Evolutionary conservation across 2,113 vertebrate species (phyloP).

Genomic region (Hyla sarda): DNA sequence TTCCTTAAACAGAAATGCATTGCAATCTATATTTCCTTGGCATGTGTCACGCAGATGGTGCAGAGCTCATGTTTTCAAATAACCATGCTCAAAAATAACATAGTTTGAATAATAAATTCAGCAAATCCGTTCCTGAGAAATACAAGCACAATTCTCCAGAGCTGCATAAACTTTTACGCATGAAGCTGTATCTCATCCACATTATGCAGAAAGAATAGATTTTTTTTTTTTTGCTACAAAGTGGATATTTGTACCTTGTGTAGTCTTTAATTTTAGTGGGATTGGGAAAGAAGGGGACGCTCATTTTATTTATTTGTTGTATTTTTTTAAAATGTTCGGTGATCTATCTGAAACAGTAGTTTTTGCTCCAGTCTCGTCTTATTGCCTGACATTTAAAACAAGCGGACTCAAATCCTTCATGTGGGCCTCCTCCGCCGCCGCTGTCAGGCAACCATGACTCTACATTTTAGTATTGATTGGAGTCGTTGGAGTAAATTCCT

Average conservation of each 20-base stretch:
- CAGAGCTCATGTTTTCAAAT: conserved; percentile 84
- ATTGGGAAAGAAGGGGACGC: conserved; percentile 40
- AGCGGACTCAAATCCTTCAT: conserved; percentile 71
- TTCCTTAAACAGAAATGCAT: conserved; percentile 85
- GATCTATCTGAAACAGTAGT: conserved; percentile 73
- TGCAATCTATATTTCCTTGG: conserved; percentile 88
- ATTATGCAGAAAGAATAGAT: conserved; percentile 74
- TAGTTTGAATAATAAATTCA: conserved; percentile 85
- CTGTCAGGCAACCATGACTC: conserved; percentile 82
- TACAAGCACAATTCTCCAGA: conserved; percentile 78
- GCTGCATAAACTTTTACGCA: conserved; percentile 80
- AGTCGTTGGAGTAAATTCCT: conserved; percentile 76
- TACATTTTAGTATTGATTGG: conserved; percentile 83
- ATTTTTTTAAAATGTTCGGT: conserved; percentile 68
- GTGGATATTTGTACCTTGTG: conserved; percentile 64
- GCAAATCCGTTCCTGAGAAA: conserved; percentile 78
- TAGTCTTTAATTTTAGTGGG: conserved; percentile 65
- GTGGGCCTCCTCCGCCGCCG: conserved; percentile 77
- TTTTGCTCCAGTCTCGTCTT: conserved; percentile 70
- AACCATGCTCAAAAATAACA: conserved; percentile 82
- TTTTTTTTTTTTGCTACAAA: conserved; percentile 68
- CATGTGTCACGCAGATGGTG: conserved; percentile 86
- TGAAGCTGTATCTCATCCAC: conserved; percentile 77
- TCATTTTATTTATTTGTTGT: conserved; percentile 65
- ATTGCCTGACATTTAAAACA: conserved; percentile 77